Evolutionary conservation across 2,888 invertebrate species (phyloP).

Genomic region (Nemotelus nigrinus): DNA sequence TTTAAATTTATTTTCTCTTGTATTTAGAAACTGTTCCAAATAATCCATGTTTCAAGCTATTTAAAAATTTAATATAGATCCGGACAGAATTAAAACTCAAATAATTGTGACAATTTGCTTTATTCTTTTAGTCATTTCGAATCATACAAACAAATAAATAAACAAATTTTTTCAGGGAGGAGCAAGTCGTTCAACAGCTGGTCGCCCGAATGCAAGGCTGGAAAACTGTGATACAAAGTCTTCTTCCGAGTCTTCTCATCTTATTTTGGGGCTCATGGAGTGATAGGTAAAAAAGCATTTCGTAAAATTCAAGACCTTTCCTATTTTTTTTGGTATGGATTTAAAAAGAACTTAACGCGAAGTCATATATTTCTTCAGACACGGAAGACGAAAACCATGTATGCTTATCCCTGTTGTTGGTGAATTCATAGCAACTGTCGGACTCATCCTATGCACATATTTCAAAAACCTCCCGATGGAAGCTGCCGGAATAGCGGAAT

Average conservation of each 20-base stretch:
- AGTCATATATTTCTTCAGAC: conserved; percentile 52
- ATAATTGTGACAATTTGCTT: no score
- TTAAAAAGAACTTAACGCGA: not conserved
- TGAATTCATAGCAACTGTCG: conserved; percentile 81
- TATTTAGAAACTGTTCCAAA: no score
- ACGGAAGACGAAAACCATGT: conserved; percentile 70
- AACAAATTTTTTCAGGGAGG: conserved; percentile 65
- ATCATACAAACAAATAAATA: not conserved
- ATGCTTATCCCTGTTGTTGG: conserved; percentile 85
- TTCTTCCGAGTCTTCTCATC: conserved; percentile 81
- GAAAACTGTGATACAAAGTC: conserved; percentile 86
- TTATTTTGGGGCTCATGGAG: conserved; percentile 85
- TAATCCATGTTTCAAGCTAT: no score
- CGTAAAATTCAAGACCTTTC: not conserved
- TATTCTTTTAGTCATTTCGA: no score
- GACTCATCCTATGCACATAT: conserved; percentile 81
- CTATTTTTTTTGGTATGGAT: not conserved
- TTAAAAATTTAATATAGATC: no score
- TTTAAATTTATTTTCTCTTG: no score
- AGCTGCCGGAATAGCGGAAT: conserved; percentile 81
- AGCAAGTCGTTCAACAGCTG: conserved; percentile 75
- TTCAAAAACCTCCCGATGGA: conserved; percentile 84
- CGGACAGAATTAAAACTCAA: no score
- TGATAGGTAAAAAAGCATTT: conserved; percentile 66
- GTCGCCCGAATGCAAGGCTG: conserved; percentile 85